These are phyloP conservation scores for Mesaphorura yosii DNA, from an alignment of 1,140 invertebrate genomes.

Conservation along the genomic window DNA sequence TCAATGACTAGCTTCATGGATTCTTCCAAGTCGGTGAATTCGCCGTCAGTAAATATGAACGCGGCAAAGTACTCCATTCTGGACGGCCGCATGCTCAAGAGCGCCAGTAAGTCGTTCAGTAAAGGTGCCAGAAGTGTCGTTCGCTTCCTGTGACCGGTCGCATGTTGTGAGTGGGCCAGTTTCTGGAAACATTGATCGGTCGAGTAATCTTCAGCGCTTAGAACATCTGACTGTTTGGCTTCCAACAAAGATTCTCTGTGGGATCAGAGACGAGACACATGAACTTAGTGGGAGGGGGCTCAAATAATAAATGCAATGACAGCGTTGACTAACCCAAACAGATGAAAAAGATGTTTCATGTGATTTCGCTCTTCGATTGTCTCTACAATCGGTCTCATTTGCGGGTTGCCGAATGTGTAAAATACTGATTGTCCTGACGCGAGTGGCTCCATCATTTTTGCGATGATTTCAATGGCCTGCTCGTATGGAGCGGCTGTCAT, in stretches of 20 bases:
- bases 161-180: no score
- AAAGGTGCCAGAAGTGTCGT: neutral
- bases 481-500: no score
- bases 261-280: no score
- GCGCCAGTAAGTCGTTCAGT: neutral
- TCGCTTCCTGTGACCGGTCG: neutral
- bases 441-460: neutral
- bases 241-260: no score
- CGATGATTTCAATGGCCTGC: neutral
- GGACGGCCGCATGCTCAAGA: neutral
- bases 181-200: no score
- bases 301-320: no score
- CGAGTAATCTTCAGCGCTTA: no score
- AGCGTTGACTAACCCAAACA: no score
- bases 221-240: no score
- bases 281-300: no score
- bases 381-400: neutral
- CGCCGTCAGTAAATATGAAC: slow-evolving; percentile 7
- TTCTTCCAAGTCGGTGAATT: slow-evolving; percentile 4
- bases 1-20: slow-evolving; percentile 7
- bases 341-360: no score
- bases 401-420: neutral
- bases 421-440: neutral
- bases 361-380: neutral
- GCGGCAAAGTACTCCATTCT: neutral